Conservation (phyloP, 23 tunicate genomes). For the Diplosoma virens region DNA sequence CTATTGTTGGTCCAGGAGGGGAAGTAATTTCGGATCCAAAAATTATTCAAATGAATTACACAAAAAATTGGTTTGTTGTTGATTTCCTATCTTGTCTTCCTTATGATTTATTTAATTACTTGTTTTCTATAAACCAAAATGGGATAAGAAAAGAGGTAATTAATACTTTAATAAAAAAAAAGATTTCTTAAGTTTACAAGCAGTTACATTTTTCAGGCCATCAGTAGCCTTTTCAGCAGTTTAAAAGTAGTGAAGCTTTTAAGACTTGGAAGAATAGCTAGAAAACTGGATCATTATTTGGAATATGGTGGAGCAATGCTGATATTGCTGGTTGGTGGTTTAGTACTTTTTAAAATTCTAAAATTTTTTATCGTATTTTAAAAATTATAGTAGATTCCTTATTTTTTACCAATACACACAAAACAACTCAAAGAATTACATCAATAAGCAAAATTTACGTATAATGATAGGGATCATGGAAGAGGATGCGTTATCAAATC, state of each 20-base stretch:
- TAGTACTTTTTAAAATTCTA: no score
- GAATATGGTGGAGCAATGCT: conserved; percentile 99
- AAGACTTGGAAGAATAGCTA: conserved; percentile 87
- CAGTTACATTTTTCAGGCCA: conserved; percentile 66
- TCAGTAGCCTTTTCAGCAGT: conserved; percentile 88
- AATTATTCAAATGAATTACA: conserved; percentile 93
- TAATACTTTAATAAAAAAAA: no score
- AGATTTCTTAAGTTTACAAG: no score
- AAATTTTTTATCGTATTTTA: no score
- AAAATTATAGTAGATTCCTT: no score
- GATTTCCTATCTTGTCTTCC: conserved; percentile 98
- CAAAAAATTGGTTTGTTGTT: conserved; percentile 89
- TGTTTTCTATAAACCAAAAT: conserved; percentile 32
- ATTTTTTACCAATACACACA: no score
- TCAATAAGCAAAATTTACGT: no score
- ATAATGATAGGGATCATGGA: no score
- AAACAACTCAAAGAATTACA: no score
- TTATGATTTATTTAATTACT: conserved; percentile 65
- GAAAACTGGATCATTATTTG: conserved; percentile 93
- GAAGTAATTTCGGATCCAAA: conserved; percentile 98
- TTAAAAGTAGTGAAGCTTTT: conserved; percentile 84
- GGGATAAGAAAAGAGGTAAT: conserved; percentile 49
- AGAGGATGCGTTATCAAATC: no score
- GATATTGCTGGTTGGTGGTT: conserved; percentile 70
- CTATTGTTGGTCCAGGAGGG: conserved; percentile 94